Base-by-base conservation (phyloP, 2,797 vertebrate genomes). In the Pangasius mekongensis region DNA sequence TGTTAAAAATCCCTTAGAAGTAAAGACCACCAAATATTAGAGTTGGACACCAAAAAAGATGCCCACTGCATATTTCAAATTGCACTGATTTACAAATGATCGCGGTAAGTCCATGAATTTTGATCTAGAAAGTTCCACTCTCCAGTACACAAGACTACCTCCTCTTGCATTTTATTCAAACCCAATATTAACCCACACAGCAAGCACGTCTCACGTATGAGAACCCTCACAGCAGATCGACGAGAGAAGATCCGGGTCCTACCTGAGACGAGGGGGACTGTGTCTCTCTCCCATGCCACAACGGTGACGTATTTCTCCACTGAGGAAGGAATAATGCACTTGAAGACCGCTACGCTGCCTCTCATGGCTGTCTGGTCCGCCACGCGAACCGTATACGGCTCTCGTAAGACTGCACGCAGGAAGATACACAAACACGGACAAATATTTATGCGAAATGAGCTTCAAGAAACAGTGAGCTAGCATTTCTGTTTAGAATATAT, bases 341-440 rank as follows among this genome's bases (percentile, higher is more conserved):
- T 99, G 97, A 99, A 99, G 95, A 99, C 98, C 91, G 98, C 98
- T 92, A 99, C 97, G 94, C 98, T 98, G 97, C 99, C 99, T 97
- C 98, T 97, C 98, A 99, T 99, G 95, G 98, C 98, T 97, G 98
- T 99, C 97, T 99, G 99, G 97, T 99, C 99, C 93, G 98, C 98
- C 97, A 99, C 98, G 91, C 98, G 96, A 94, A 99, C 98, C 92
- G 98, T 99, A 95, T 99, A 99, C 95, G 99, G 98, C 96, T 99
- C 99, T 94, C 98, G 97, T 94, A 98, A 97, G 94, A 99, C 99
- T 99, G 90, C 0, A 82, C 0, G 16, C 36, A 49, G 8, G 13
- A 14, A 49, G 13, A 58, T 2, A 47, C 33, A 60, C 58, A 84
- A 76, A 87, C 66, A 3, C 22, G 27, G 56, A 82, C 33, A 22